Base-by-base conservation (phyloP, 2,797 vertebrate genomes). In the Chanos chanos region DNA sequence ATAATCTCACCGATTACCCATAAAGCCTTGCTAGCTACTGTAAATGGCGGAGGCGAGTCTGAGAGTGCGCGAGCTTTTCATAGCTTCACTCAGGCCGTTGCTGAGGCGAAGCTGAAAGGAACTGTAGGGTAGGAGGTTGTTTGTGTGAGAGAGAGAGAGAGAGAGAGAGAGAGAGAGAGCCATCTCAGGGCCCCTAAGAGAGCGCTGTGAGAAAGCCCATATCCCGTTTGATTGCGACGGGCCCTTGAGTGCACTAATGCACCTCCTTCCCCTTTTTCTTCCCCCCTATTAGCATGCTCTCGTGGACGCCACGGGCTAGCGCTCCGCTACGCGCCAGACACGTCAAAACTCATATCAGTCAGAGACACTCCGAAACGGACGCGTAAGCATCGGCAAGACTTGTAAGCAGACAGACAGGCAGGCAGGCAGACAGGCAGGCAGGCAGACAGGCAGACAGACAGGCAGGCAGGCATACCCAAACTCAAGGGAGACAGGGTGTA, bases 251-350 rank as follows among this genome's bases (percentile, higher is more conserved):
- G 81, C 84, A 79, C 84, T 89, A 89, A 89, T 87, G 86, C 84
- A 84, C 77, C 77, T 84, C 74, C n/a, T n/a, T n/a, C n/a, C n/a
- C n/a, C n/a, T n/a, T n/a, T n/a, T n/a, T n/a, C n/a, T n/a, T n/a
- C n/a, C n/a, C n/a, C n/a, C 72, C 80, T 84, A 88, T 90, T 89
- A 87, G 78, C 84, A 86, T 88, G 85, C 87, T 85, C 76, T 81
- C 72, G 79, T 73, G 81, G 79, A 85, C 79, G 87, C 87, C 84
- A 87, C 74, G 71, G 87, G 87, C 84, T 77, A 76, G 74, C 55
- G 63, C 63, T 27, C 77, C 55, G 74, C 77, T 76, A 71, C 73
- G 64, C 37, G 61, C 70, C 81, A 69, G 66, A 71, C 76, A 59
- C 85, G 86, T 88, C 89, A 88, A 70, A 72, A 83, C 55, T 64